A percentile compares a stretch with the other conserved stretches of the same genome.
phyloP scores from a whole-genome alignment of 2,888 invertebrate species.

The Athalia rosae region DNA sequence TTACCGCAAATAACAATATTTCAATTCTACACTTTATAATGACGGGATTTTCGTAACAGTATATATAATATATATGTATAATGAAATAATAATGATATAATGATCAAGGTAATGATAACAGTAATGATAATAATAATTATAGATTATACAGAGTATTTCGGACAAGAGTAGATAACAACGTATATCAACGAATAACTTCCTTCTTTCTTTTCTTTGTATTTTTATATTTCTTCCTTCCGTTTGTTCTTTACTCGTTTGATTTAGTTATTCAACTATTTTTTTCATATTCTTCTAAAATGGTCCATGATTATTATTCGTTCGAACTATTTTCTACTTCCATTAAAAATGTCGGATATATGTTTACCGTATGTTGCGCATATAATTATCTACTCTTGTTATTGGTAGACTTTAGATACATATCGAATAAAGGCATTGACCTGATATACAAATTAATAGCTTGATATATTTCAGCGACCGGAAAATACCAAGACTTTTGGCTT shows the following conservation, averaged over 20 bases:
- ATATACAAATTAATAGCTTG: not conserved
- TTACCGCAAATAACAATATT: conserved; percentile 16
- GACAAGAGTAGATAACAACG: conserved; percentile 27
- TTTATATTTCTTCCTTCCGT: not conserved
- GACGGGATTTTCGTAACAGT: not conserved
- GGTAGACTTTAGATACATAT: conserved; percentile 25
- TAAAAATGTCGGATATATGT: conserved; percentile 15
- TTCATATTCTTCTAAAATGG: not conserved
- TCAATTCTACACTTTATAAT: conserved; percentile 12
- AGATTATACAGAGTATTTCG: conserved; percentile 4
- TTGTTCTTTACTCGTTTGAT: not conserved
- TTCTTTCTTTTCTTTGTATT: not conserved
- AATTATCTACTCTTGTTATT: conserved; percentile 26
- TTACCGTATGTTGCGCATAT: not conserved
- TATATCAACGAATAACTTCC: conserved; percentile 22
- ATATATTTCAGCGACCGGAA: conserved; percentile 2
- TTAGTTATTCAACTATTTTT: not conserved
- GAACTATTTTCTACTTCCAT: conserved; percentile 16
- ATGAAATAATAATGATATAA: not conserved
- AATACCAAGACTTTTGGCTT: conserved; percentile 16
- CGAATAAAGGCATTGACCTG: conserved; percentile 43
- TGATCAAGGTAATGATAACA: not conserved
- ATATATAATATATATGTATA: not conserved
- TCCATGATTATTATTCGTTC: conserved; percentile 14
- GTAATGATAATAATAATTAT: conserved; percentile 3